phyloP scores from a whole-genome alignment of 2,888 invertebrate genomes.

The Sphaerophoria rueppellii region DNA sequence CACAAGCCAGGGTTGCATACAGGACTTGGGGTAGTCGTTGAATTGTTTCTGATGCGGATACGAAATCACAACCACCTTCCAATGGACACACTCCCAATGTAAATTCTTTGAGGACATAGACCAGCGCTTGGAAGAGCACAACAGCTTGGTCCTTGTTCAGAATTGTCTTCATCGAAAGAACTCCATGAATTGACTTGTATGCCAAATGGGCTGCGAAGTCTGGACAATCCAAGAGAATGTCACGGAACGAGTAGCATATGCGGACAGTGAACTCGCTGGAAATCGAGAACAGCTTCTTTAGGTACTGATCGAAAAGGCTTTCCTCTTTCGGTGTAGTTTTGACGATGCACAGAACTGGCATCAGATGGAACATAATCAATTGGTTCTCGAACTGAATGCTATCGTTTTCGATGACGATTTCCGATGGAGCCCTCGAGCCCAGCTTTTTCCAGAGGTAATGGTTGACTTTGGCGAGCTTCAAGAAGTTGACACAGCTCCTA shows the following conservation, averaged over 20 bases:
- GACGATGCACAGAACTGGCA: slow-evolving; percentile 85
- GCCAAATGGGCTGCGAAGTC: slow-evolving; percentile 78
- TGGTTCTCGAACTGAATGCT: slow-evolving; percentile 84
- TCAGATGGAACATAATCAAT: slow-evolving; percentile 85
- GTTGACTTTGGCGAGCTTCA: slow-evolving; percentile 81
- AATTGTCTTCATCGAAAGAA: slow-evolving; percentile 83
- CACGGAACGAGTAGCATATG: slow-evolving; percentile 84
- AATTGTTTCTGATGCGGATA: slow-evolving; percentile 79
- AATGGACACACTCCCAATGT: slow-evolving; percentile 70
- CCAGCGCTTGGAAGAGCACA: slow-evolving; percentile 85
- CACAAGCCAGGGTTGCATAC: slow-evolving; percentile 86
- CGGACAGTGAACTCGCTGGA: slow-evolving; percentile 86
- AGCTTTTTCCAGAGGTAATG: slow-evolving; percentile 82
- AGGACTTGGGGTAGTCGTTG: slow-evolving; percentile 83
- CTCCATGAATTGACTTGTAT: slow-evolving; percentile 80
- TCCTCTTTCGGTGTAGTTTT: slow-evolving; percentile 77
- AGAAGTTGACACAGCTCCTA: slow-evolving; percentile 78
- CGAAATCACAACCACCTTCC: slow-evolving; percentile 16
- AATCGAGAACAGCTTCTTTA: slow-evolving; percentile 84
- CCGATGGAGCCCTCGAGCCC: slow-evolving; percentile 78
- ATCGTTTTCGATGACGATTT: slow-evolving; percentile 80
- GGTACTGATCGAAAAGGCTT: slow-evolving; percentile 84
- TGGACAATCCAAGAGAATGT: slow-evolving; percentile 77
- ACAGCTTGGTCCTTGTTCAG: slow-evolving; percentile 86
- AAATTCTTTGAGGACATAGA: slow-evolving; percentile 85